Evolutionary conservation across 2,797 vertebrate species (phyloP), one percentile per base, ranked within the genome.

Genomic region (Mycteria americana): DNA sequence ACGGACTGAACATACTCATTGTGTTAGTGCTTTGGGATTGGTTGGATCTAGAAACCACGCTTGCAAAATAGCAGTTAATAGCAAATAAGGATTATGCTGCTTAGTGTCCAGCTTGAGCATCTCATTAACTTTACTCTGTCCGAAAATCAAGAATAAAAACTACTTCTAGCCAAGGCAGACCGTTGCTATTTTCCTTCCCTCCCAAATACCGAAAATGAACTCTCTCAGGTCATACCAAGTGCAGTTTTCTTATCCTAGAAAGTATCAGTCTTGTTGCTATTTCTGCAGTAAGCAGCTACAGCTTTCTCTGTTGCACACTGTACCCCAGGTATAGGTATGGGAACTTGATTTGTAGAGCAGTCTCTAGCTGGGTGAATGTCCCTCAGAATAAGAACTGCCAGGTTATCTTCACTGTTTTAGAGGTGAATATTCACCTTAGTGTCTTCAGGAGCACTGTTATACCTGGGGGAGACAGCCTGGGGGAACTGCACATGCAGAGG

Each of bases 401-500:
- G 18, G n/a, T 63, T 62, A 28, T 78, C 23, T 4, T 73, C 23
- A 18, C n/a, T 41, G 11, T 46, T 80, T 46, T 23, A 17, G 63
- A 35, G 39, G 6, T 23, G 10, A 41, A 23, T 27, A 13, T 33
- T 72, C 9, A 53, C 28, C 7, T 72, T 64, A 15, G 19, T 25
- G 9, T 90, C 31, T 77, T 77, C 12, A 54, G 35, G 46, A 76
- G 24, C 11, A 7, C 9, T 45, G 4, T 45, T 68, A 3, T 33
- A 43, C 14, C 25, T 64, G 27, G 41, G 18, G 3, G 18, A 9
- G 18, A 7, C 30, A 51, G 45, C 28, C 28, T n/a, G 43, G 65
- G 30, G 21, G 7, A 87, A 13, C 41, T 60, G 53, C 17, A 22
- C 2, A 2, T 27, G 27, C 0, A 0, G 24, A 57, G 41, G 21